A percentile compares a stretch with the other conserved stretches of the same genome.
Evolutionary conservation across 2,888 invertebrate genomes (phyloP).

Genomic region (Caenorhabditis sinica): DNA sequence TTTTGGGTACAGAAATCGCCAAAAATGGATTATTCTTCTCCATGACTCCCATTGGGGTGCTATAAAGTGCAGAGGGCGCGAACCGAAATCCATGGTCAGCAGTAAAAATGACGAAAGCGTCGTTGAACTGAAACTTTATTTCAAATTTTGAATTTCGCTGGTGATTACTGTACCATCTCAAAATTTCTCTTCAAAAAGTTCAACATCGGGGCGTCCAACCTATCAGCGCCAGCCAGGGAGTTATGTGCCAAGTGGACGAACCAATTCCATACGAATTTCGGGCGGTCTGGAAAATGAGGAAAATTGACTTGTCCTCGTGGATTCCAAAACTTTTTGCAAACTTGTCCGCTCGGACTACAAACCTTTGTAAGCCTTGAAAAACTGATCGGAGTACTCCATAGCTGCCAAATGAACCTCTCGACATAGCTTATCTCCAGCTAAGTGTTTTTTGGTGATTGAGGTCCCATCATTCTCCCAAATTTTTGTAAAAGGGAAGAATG

Average conservation of each 20-base stretch:
- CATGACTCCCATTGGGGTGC: constrained; percentile 1
- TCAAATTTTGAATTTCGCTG: neutral
- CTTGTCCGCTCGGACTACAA: neutral
- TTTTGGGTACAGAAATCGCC: constrained; percentile 65
- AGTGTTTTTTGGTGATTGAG: neutral
- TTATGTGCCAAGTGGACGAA: constrained; percentile 67
- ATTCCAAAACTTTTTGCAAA: neutral
- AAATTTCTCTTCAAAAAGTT: constrained; percentile 57
- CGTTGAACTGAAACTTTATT: constrained; percentile 27
- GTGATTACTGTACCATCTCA: neutral
- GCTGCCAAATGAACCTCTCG: constrained; percentile 54
- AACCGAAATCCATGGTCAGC: constrained; percentile 70
- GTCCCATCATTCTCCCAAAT: neutral
- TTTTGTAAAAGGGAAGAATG: constrained; percentile 5
- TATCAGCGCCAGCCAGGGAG: constrained; percentile 56
- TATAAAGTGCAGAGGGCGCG: neutral
- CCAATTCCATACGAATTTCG: constrained; percentile 72
- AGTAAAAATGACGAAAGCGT: constrained; percentile 68
- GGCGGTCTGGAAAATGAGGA: constrained; percentile 38
- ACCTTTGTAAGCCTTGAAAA: constrained; percentile 59
- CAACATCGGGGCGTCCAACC: constrained; percentile 60
- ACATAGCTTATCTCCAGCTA: constrained; percentile 1
- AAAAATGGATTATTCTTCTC: constrained; percentile 72
- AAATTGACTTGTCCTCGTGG: neutral
- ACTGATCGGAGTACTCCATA: constrained; percentile 64